phyloP scores from a whole-genome alignment of 2,797 vertebrate species.

The Melanotaenia trifasciata region DNA sequence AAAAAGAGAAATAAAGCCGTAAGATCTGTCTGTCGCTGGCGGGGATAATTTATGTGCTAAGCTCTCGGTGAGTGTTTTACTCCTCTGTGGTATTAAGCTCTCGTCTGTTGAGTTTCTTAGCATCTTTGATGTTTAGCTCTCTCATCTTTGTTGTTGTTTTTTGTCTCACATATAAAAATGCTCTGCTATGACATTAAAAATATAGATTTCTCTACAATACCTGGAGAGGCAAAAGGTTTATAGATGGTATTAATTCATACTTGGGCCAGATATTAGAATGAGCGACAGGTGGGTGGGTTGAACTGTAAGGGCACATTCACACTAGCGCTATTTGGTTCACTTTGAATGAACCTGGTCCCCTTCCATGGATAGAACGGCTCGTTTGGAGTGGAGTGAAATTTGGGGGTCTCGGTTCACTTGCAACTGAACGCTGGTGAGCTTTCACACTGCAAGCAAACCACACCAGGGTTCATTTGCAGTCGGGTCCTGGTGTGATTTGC shows the following conservation, averaged over 20 bases:
- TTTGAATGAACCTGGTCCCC: too few relatives aligned
- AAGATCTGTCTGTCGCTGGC: not conserved
- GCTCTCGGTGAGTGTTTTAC: not conserved
- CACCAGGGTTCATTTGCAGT: too few relatives aligned
- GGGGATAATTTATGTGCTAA: not conserved
- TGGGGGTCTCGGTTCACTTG: too few relatives aligned
- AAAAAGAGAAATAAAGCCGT: slow-evolving; percentile 1
- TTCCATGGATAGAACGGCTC: too few relatives aligned
- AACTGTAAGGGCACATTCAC: not conserved
- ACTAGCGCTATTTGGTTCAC: too few relatives aligned
- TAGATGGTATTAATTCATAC: slow-evolving; percentile 8
- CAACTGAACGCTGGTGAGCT: too few relatives aligned
- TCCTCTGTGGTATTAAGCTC: not conserved
- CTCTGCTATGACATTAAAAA: too few relatives aligned
- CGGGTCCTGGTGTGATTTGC: too few relatives aligned
- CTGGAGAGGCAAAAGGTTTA: slow-evolving; percentile 1
- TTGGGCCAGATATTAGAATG: slow-evolving; percentile 15
- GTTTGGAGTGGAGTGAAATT: too few relatives aligned
- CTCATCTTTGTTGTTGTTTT: not conserved
- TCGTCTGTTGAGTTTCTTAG: slow-evolving; percentile 5
- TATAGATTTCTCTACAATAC: too few relatives aligned
- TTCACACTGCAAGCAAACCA: too few relatives aligned
- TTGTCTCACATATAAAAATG: not conserved
- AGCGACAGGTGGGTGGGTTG: slow-evolving; percentile 35
- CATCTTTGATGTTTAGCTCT: slow-evolving; percentile 7